Evolutionary conservation across 2,113 vertebrate species (phyloP), one percentile per base, ranked within the genome.

Genomic region (Poeciliopsis occidentalis): DNA sequence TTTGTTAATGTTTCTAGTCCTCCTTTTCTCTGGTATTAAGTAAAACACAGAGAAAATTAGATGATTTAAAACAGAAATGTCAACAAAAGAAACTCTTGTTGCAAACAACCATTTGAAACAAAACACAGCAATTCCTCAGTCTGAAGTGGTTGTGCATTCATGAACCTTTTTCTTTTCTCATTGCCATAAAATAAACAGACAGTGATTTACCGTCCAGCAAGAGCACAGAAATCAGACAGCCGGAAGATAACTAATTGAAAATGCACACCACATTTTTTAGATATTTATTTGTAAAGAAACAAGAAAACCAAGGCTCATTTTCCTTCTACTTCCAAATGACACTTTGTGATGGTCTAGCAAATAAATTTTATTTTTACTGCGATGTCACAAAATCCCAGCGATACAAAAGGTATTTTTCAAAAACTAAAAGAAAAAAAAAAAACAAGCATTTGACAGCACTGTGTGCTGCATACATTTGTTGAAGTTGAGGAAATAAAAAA

Each of bases 121-220:
- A 78, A 47, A 67, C 39, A 69, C 34, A 44, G 82, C 64, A 44
- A 64, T 78, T 83, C n/a, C 72, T 87, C 78, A 80, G 80, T 73
- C 22, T 62, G 62, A 70, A 67, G n/a, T 64, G 54, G 72, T 13
- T 39, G 78, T n/a, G 60, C 76, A 68, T 82, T 83, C 37, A 62
- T 85, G 64, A 85, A 47, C 7, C 71, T 73, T 62, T 63, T 73
- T 31, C 62, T 68, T 34, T 64, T 39, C 61, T 61, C 37, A 73
- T 68, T 34, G 75, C 76, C 76, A 76, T 65, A 57, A 37, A 37
- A 37, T 37, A 11, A 37, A 19, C 13, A 32, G 8, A n/a, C n/a
- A 15, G 44, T 15, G 17, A 15, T 47, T 47, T 15, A 47, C 4
- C 4, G 1, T 47, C 44, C 44, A 17, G 44, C 12, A 51, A 22